A percentile compares a stretch with the other conserved stretches of the same genome.
Conservation (phyloP, 2,888 invertebrate genomes). For the Isoperla grammatica region DNA sequence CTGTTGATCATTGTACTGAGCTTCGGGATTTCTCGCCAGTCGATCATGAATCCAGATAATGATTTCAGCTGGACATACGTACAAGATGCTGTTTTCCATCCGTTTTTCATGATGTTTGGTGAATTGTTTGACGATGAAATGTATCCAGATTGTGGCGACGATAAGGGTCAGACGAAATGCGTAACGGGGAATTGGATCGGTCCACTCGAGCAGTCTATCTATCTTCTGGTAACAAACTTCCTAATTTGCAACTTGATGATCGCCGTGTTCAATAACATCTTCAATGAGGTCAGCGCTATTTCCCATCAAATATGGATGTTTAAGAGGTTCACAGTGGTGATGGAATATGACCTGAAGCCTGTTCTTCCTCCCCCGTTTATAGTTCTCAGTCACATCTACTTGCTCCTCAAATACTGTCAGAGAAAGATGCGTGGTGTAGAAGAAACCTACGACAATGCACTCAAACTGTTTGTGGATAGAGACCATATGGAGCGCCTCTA, state of each 20-base stretch:
- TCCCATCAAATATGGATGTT: slow-evolving; percentile 99
- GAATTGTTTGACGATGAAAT: slow-evolving; percentile 96
- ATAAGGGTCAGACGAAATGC: slow-evolving; percentile 62
- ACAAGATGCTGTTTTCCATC: slow-evolving; percentile 91
- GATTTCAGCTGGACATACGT: slow-evolving; percentile 85
- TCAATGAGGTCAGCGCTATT: slow-evolving; percentile 90
- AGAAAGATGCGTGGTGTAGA: slow-evolving; percentile 52
- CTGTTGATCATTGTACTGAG: slow-evolving; percentile 94
- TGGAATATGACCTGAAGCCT: slow-evolving; percentile 97
- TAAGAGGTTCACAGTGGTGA: slow-evolving; percentile 94
- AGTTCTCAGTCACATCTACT: slow-evolving; percentile 80
- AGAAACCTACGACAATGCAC: slow-evolving; percentile 85
- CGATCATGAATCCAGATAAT: slow-evolving; percentile 83
- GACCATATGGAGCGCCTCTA: slow-evolving; percentile 92
- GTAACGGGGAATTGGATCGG: slow-evolving; percentile 90
- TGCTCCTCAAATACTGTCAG: slow-evolving; percentile 76
- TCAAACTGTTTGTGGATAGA: slow-evolving; percentile 88
- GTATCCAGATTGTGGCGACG: slow-evolving; percentile 80
- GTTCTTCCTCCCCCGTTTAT: slow-evolving; percentile 93
- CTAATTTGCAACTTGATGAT: slow-evolving; percentile 95
- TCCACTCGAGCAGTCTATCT: slow-evolving; percentile 91
- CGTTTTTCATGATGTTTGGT: slow-evolving; percentile 99
- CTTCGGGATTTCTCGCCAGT: slow-evolving; percentile 93
- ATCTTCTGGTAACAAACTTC: slow-evolving; percentile 94
- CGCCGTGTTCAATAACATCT: slow-evolving; percentile 97